A percentile compares a stretch with the other conserved stretches of the same genome.
These are phyloP conservation scores for Eupeodes corollae DNA, from an alignment of 1,140 invertebrate species.

Conservation along the genomic window DNA sequence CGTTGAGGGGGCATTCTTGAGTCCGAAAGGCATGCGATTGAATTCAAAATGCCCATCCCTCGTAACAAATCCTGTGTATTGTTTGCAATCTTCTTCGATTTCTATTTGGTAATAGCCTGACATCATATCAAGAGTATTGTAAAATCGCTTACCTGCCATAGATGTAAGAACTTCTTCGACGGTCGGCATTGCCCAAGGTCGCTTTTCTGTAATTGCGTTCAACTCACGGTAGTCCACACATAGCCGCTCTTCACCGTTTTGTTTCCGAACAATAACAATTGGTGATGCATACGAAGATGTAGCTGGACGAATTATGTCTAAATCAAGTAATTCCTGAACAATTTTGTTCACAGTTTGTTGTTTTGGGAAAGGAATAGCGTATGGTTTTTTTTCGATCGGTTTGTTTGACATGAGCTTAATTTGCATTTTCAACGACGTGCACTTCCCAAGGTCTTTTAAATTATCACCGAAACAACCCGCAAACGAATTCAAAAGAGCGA, in stretches of 20 bases:
- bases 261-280: conserved; percentile 8
- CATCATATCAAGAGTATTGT: conserved; percentile 35
- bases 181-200: conserved; percentile 41
- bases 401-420: neutral
- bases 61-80: conserved; percentile 37
- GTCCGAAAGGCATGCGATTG: conserved; percentile 15
- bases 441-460: neutral
- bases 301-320: neutral
- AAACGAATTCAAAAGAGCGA: neutral
- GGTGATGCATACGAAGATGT: conserved; percentile 17
- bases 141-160: conserved; percentile 32
- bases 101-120: conserved; percentile 41
- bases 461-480: conserved; percentile 3
- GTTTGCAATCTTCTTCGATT: conserved; percentile 21
- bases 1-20: conserved; percentile 13
- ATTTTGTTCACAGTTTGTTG: conserved; percentile 1
- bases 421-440: neutral
- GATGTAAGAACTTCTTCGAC: conserved; percentile 37
- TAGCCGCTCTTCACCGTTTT: conserved; percentile 24
- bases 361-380: conserved; percentile 1
- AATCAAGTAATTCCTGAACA: neutral
- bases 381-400: conserved; percentile 1
- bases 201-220: conserved; percentile 33
- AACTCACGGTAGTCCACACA: conserved; percentile 27
- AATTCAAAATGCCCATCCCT: conserved; percentile 16